Base-by-base conservation (phyloP, 1,140 invertebrate genomes). In the Penaeus vannamei region DNA sequence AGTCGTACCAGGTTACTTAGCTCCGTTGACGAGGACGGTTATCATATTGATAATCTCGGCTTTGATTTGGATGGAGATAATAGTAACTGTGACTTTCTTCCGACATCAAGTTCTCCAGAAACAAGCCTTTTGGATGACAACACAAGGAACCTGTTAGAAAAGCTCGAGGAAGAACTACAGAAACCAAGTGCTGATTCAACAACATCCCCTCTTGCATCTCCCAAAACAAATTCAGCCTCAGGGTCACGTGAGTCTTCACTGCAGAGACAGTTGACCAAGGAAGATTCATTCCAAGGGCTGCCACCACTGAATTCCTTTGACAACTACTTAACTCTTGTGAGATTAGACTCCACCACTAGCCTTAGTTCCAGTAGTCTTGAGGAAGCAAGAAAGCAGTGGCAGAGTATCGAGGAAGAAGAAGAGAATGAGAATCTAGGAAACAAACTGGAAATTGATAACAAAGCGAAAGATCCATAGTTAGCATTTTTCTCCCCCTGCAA, bases 211-310 rank as follows among this genome's bases (percentile, higher is more conserved):
- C 12, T n/a, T 19, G 36, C 22, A 23, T 20, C 64, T 76, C 23
- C 8, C 19, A 46, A 29, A 85, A 36, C 10, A 23, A 36, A n/a
- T 85, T 46, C n/a, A 23, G 10, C 62, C 46, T 20, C 19, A 46
- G 64, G 72, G 59, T 22, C 22, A 29, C 64, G 72, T 46, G 62
- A 36, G 32, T 20, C 23, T 23, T 23, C 46, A 77, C 46, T 80
- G 36, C 22, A 90, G 53, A 83, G 81, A 29, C 85, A 86, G 17
- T 76, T 91, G 76, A 69, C 87, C 5, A 91, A 91, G 32, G 89
- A 91, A 72, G 91, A 91, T 83, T 90, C 89, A 60, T 91, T 91
- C 86, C 84, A 90, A 84, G 89, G 91, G 26, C 89, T 91, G 42
- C 87, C 85, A 82, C 88, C 84, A 53, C 81, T 88, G 32, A 81